These are phyloP conservation scores for Chionodraco myersi DNA, from an alignment of 2,113 vertebrate genomes.

Conservation along the genomic window DNA sequence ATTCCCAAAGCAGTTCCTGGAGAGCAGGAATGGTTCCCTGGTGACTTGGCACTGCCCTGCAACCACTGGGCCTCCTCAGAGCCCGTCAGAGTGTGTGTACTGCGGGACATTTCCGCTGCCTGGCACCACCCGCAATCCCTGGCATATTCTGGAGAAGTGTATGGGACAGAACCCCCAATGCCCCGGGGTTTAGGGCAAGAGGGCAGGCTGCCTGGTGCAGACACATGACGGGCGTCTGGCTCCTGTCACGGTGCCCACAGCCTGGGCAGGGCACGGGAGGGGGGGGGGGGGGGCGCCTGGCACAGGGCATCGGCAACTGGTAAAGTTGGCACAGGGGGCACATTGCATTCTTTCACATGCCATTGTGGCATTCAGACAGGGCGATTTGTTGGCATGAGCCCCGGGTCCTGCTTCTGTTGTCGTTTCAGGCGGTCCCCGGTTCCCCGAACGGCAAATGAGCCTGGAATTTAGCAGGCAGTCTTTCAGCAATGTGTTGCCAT, in stretches of 20 bases:
- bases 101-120: constrained; percentile 48
- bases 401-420: constrained; percentile 66
- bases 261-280: constrained; percentile 44
- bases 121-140: constrained; percentile 50
- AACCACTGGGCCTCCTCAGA: constrained; percentile 50
- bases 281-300: constrained; percentile 54
- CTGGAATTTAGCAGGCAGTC: constrained; percentile 65
- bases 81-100: constrained; percentile 39
- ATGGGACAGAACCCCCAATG: constrained; percentile 50
- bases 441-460: constrained; percentile 83
- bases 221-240: constrained; percentile 77
- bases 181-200: constrained; percentile 76
- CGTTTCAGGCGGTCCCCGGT: constrained; percentile 69
- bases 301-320: constrained; percentile 74
- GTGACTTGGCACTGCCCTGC: constrained; percentile 24
- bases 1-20: constrained; percentile 22
- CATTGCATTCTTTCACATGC: constrained; percentile 83
- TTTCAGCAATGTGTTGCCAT: constrained; percentile 68
- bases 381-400: constrained; percentile 75
- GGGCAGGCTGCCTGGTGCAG: constrained; percentile 69
- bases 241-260: constrained; percentile 70
- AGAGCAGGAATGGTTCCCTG: constrained; percentile 41
- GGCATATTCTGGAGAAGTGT: constrained; percentile 64
- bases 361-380: constrained; percentile 75
- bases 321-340: constrained; percentile 78